Percentiles rank a stretch among this genome's conserved stretches.
Conservation (phyloP, 2,113 vertebrate genomes). For the Illadopsis cleaveri region DNA sequence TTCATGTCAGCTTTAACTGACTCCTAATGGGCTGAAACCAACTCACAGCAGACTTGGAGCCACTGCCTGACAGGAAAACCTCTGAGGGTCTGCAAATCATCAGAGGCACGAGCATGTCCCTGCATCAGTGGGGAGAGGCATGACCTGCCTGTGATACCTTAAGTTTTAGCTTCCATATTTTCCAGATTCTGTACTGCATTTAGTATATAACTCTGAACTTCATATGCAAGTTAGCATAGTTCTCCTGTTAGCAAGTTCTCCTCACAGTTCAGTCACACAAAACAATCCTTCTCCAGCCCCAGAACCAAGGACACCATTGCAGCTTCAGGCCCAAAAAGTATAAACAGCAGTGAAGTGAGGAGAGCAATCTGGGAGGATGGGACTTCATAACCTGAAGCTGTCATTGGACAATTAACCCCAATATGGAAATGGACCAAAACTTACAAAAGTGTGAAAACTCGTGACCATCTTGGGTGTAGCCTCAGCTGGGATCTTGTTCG, state of each 20-base stretch:
- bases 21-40: not conserved
- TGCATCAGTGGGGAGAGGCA: not conserved
- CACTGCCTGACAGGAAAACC: not conserved
- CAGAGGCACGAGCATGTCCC: accelerated
- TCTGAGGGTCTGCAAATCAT: not conserved
- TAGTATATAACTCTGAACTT: not conserved
- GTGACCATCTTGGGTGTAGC: not conserved
- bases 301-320: not conserved
- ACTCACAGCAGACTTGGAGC: not conserved
- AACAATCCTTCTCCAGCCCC: not conserved
- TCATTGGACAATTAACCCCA: not conserved
- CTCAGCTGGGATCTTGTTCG: accelerated
- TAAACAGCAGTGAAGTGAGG: not conserved
- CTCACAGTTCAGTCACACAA: not conserved
- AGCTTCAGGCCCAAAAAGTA: not conserved
- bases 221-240: not conserved
- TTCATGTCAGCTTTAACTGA: not conserved
- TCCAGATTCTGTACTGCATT: not conserved
- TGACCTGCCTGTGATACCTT: not conserved
- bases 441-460: not conserved
- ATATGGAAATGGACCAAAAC: not conserved
- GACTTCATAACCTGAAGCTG: not conserved
- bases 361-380: not conserved
- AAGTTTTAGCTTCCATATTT: too few relatives aligned
- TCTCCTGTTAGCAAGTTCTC: too few relatives aligned